Base-by-base conservation (phyloP, 2,888 invertebrate species). In the Calliopum simillimum region DNA sequence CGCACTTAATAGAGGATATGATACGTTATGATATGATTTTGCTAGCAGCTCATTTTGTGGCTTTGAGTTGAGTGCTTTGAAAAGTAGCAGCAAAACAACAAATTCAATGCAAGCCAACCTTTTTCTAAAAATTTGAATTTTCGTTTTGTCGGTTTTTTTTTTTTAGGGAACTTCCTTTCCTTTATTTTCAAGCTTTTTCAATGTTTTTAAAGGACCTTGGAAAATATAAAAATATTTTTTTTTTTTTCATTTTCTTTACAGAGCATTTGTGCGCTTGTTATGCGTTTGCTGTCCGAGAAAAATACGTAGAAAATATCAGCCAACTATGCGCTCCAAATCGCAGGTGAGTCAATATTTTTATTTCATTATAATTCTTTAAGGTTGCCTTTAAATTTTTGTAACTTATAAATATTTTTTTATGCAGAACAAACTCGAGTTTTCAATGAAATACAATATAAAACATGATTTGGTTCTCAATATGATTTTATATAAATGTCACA, bases 211-310 rank as follows among this genome's bases (percentile, higher is more conserved):
- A 23, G 25, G 12, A 33, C n/a, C n/a, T 33, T 47, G 58, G 14
- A 8, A 14, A 61, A 61, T 51, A 43, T n/a, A n/a, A n/a, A n/a
- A n/a, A n/a, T n/a, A n/a, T n/a, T n/a, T 44, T 67, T 58, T 62
- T 71, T 77, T 58, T 43, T 14, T n/a, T 66, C 76, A 86, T 86
- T 86, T 88, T 80, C 81, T 78, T 90, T 91, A 23, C 92, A 96
- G 97, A 87, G 98, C 98, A 21, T 98, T 98, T 86, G 91, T 94
- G 69, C 91, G 96, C 82, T 94, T 98, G 79, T 87, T 98, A 71
- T 97, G 96, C 87, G 92, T 92, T 59, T 96, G 96, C 87, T 96
- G 95, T 86, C 95, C 95, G 2, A 89, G 94, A 77, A 92, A 92
- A 82, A 89, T 95, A 78, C 89, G 93, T 77, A 89, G 93, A 84